Evolutionary conservation across 2,113 vertebrate species (phyloP).

Genomic region (Sinocyclocheilus anophthalmus): DNA sequence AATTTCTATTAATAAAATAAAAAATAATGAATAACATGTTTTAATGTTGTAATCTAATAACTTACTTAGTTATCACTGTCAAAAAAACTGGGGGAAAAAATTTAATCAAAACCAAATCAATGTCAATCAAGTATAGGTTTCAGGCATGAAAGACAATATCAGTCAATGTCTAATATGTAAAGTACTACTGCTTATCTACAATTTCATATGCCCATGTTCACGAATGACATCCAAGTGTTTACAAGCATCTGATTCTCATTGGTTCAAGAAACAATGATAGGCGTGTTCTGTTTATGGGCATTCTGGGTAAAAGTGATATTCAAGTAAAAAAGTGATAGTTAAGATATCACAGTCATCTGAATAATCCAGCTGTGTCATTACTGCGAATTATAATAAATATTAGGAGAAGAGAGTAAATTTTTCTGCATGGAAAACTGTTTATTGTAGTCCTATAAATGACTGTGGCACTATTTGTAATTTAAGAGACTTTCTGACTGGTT

Average conservation of each 20-base stretch:
- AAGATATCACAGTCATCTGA: background rate
- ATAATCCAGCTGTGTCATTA: background rate
- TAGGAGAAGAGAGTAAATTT: background rate
- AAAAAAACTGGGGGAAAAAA: background rate
- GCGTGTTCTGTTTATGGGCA: background rate
- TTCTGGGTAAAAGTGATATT: background rate
- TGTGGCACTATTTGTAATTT: background rate
- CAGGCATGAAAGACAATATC: background rate
- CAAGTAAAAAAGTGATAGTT: background rate
- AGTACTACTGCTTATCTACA: background rate
- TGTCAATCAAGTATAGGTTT: background rate
- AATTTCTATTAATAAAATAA: background rate
- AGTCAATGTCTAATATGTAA: background rate
- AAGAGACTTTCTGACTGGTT: background rate
- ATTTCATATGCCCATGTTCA: background rate
- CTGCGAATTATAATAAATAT: background rate
- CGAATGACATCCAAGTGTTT: background rate
- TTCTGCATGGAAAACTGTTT: constrained; percentile 11
- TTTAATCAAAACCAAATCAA: background rate
- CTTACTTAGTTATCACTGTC: background rate
- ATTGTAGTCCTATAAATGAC: background rate
- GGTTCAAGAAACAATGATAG: background rate
- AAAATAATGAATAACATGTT: no score
- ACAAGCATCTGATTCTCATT: background rate
- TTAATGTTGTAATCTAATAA: background rate